These are phyloP conservation scores for Microctenopoma stevenorrisi DNA, from an alignment of 2,797 vertebrate genomes.

Conservation along the genomic window DNA sequence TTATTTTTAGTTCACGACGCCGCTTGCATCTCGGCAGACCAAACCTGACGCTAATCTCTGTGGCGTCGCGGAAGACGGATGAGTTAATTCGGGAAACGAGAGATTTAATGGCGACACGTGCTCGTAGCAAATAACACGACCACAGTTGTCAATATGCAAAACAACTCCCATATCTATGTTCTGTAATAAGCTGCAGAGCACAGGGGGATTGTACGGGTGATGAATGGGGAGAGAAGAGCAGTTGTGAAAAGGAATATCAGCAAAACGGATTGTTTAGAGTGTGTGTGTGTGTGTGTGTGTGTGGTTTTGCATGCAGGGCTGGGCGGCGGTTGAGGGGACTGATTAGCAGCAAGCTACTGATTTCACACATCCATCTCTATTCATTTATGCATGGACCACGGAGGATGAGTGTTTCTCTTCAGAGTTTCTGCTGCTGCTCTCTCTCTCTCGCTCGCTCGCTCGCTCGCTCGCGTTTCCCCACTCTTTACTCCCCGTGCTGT, in stretches of 20 bases:
- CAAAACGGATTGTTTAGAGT: conserved; percentile 43
- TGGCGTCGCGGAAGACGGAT: background rate
- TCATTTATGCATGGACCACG: conserved; percentile 66
- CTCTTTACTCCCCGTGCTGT: conserved; percentile 17
- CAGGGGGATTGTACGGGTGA: conserved; percentile 29
- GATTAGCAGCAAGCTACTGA: conserved; percentile 72
- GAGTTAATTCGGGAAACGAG: conserved; percentile 13
- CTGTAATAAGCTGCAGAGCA: conserved; percentile 31
- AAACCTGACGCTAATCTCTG: background rate
- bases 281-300: background rate
- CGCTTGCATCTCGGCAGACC: conserved; percentile 1
- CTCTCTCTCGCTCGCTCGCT: too few species aligned
- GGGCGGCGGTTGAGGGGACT: conserved; percentile 53
- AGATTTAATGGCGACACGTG: conserved; percentile 12
- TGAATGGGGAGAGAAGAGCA: conserved; percentile 46
- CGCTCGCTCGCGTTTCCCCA: background rate
- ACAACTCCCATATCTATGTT: conserved; percentile 9
- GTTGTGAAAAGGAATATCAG: conserved; percentile 39
- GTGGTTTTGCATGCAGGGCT: conserved; percentile 45
- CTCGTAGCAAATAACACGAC: background rate
- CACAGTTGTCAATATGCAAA: conserved; percentile 56
- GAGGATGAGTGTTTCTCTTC: conserved; percentile 57
- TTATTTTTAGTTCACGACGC: background rate
- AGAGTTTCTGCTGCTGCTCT: background rate
- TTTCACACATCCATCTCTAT: conserved; percentile 71